These are phyloP conservation scores for Thripadectes ignobilis DNA, from an alignment of 2,797 vertebrate species.

Conservation along the genomic window DNA sequence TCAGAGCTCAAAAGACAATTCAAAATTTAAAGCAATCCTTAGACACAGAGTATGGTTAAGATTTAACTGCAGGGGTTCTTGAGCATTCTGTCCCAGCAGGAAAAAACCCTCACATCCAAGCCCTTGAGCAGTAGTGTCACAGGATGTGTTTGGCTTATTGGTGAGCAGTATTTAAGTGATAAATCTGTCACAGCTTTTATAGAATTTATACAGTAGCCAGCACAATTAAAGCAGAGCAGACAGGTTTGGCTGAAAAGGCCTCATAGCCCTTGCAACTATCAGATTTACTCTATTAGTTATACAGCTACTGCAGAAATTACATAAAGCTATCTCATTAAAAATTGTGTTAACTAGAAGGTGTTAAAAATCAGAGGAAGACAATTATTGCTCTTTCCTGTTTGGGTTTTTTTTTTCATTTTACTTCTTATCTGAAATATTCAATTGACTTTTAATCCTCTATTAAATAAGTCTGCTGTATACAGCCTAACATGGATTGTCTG, in stretches of 20 bases:
- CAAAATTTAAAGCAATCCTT: neutral
- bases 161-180: neutral
- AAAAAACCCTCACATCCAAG: neutral
- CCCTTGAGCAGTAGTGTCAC: neutral
- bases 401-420: neutral
- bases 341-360: neutral
- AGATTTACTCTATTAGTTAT: neutral
- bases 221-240: neutral
- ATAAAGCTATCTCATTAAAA: neutral
- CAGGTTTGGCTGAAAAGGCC: neutral
- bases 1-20: neutral
- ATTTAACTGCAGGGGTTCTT: neutral
- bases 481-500: neutral
- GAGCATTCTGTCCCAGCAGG: neutral
- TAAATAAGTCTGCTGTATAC: neutral
- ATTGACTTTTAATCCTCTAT: neutral
- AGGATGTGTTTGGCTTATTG: neutral
- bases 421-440: neutral
- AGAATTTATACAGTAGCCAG: neutral
- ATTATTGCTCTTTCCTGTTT: neutral
- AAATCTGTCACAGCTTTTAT: neutral
- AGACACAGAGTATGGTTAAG: neutral
- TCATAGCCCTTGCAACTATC: neutral
- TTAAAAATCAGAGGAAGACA: neutral
- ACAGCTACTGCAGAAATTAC: neutral